Evolutionary conservation across 2,113 vertebrate species (phyloP), one percentile per base, ranked within the genome.

Genomic region (Galbula dea): DNA sequence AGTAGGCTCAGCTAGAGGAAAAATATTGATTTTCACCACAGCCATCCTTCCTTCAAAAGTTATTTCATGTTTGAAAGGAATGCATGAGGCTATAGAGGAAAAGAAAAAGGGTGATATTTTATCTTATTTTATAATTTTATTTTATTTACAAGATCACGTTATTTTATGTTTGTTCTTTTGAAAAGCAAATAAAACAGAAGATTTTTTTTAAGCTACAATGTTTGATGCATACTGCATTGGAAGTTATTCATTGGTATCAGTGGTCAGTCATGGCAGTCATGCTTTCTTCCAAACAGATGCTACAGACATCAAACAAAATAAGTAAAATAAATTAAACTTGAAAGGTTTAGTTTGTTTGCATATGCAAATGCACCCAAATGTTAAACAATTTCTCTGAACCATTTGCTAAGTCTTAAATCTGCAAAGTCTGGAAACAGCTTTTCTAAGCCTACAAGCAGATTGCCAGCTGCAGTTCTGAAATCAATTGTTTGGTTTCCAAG

Each of bases 1-100:
- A 95, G 96, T 92, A 79, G 84, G 93, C 92, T 96, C 92, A 93
- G 94, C 95, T 96, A 82, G 58, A 91, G 94, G 96, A 94, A 96
- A 95, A 95, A 76, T 95, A 97, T 92, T 94, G 96, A 97, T 97
- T 96, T 95, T 95, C 94, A 96, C 93, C 88, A 79, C 91, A 95
- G 96, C 93, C 63, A 65, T 93, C 92, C 90, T 86, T 90, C 88
- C 90, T 93, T 97, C 96, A 96, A 95, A 97, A 94, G 95, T 95
- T 95, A 93, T 96, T 96, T 97, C 91, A 95, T 94, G 90, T 96
- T 96, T 86, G 91, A 96, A 97, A 96, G 94, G 88, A 96, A 93
- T 89, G 81, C 61, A 67, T 93, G 89, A 91, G 74, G 77, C 95
- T 92, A 58, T 52, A 86, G 74, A 91, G 93, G 67, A 86, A 83